A percentile compares a stretch with the other conserved stretches of the same genome.
These are phyloP conservation scores for Hestina assimilis DNA, from an alignment of 1,140 invertebrate genomes.

Conservation along the genomic window DNA sequence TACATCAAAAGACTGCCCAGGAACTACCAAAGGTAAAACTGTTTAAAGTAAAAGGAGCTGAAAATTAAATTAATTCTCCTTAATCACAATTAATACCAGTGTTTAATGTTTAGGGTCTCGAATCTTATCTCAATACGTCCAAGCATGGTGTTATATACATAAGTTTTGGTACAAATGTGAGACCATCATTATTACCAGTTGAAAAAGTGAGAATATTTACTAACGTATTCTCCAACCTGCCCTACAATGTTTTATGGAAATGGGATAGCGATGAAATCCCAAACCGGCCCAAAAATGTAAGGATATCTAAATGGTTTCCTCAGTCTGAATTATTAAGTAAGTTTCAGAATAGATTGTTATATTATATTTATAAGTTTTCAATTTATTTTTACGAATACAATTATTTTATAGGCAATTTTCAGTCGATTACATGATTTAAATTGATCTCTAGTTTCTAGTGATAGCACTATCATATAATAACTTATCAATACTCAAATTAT, in stretches of 20 bases:
- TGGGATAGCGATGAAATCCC: constrained; percentile 57
- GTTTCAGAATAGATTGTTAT: background rate
- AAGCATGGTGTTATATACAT: constrained; percentile 81
- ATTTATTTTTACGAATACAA: too few species aligned
- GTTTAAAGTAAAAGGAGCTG: background rate
- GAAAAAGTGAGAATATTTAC: constrained; percentile 62
- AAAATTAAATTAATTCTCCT: background rate
- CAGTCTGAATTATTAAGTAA: constrained; percentile 30
- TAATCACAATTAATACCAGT: too few species aligned
- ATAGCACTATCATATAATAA: too few species aligned
- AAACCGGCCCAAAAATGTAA: constrained; percentile 68
- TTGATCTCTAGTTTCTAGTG: too few species aligned
- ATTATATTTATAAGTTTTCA: too few species aligned
- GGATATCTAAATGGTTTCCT: constrained; percentile 29
- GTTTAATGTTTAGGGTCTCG: constrained; percentile 70
- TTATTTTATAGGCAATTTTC: too few species aligned
- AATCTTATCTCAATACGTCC: constrained; percentile 77
- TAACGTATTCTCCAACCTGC: constrained; percentile 61
- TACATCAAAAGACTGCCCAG: background rate
- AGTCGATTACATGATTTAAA: too few species aligned
- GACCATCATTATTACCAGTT: constrained; percentile 58
- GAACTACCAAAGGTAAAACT: background rate
- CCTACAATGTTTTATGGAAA: constrained; percentile 75
- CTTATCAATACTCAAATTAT: background rate
- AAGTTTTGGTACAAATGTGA: constrained; percentile 80